phyloP scores from a whole-genome alignment of 1,140 invertebrate species.

The Eubasilissa regina region DNA sequence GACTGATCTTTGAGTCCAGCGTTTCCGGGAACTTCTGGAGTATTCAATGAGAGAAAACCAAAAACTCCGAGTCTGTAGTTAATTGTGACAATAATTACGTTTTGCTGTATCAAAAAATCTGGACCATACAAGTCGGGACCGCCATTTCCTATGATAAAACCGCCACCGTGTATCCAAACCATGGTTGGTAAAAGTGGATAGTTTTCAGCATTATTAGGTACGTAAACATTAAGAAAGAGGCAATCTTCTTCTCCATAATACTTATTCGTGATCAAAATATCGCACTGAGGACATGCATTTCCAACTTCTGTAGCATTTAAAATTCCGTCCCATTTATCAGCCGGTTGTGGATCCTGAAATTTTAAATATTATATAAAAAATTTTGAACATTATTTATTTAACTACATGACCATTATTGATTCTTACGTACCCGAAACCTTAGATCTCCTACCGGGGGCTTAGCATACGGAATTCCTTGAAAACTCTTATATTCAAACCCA shows the following conservation, averaged over 20 bases:
- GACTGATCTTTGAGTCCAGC: slow-evolving; percentile 59
- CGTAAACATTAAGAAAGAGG: slow-evolving; percentile 78
- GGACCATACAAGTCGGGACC: slow-evolving; percentile 59
- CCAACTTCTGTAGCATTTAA: slow-evolving; percentile 71
- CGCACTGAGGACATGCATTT: slow-evolving; percentile 65
- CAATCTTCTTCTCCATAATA: slow-evolving; percentile 77
- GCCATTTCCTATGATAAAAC: slow-evolving; percentile 63
- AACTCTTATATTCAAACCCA: slow-evolving; percentile 45
- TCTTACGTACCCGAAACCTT: slow-evolving; percentile 47
- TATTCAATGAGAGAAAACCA: slow-evolving; percentile 73
- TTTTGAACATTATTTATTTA: background rate
- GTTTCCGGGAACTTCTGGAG: slow-evolving; percentile 63
- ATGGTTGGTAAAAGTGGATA: slow-evolving; percentile 62
- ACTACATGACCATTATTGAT: background rate
- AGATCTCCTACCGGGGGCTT: slow-evolving; percentile 52
- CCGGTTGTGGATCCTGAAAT: slow-evolving; percentile 71
- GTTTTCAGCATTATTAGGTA: slow-evolving; percentile 64
- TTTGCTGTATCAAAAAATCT: slow-evolving; percentile 67
- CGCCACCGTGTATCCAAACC: slow-evolving; percentile 63
- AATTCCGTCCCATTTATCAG: slow-evolving; percentile 72
- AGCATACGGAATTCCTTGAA: slow-evolving; percentile 54
- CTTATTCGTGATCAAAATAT: slow-evolving; percentile 34
- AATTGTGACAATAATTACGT: slow-evolving; percentile 69
- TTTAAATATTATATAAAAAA: background rate
- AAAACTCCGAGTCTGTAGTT: slow-evolving; percentile 71